A percentile compares a stretch with the other conserved stretches of the same genome.
These are phyloP conservation scores for Tromatobia lineatoria DNA, from an alignment of 2,888 invertebrate genomes.

Conservation along the genomic window DNA sequence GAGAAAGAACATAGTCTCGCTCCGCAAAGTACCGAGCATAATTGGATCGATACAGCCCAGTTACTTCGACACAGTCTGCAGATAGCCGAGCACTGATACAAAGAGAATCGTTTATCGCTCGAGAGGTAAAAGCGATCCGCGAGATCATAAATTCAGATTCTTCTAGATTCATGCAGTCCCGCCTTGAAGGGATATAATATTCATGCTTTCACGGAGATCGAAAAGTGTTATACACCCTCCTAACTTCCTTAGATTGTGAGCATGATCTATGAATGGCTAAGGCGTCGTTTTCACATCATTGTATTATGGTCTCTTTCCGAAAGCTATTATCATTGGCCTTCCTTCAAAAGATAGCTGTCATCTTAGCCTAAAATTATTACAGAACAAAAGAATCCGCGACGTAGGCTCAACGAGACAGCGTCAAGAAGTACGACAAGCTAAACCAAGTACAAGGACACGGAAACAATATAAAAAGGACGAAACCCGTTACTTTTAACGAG, in stretches of 20 bases:
- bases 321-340: conserved; percentile 47
- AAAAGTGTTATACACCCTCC: not conserved
- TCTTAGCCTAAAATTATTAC: conserved; percentile 52
- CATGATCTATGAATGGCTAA: not conserved
- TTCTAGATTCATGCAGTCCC: conserved; percentile 24
- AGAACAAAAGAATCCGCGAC: conserved; percentile 37
- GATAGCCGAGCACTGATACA: conserved; percentile 5
- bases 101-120: conserved; percentile 48
- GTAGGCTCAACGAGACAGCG: conserved; percentile 1
- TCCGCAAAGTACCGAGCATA: conserved; percentile 55
- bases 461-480: conserved; percentile 61
- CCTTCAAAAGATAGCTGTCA: conserved; percentile 27
- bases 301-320: not conserved
- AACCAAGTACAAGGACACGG: conserved; percentile 34
- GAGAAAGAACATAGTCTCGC: conserved; percentile 31
- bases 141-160: conserved; percentile 46
- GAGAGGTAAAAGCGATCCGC: conserved; percentile 42
- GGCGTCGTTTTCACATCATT: not conserved
- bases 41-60: conserved; percentile 59
- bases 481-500: conserved; percentile 67
- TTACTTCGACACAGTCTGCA: conserved; percentile 16
- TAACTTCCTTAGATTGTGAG: not conserved
- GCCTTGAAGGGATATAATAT: conserved; percentile 43
- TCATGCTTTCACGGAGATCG: conserved; percentile 25
- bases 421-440: conserved; percentile 23